Percentiles rank a stretch among this genome's conserved stretches.
Evolutionary conservation across 2,797 vertebrate genomes (phyloP).

Genomic region (Arnoldichthys spilopterus): DNA sequence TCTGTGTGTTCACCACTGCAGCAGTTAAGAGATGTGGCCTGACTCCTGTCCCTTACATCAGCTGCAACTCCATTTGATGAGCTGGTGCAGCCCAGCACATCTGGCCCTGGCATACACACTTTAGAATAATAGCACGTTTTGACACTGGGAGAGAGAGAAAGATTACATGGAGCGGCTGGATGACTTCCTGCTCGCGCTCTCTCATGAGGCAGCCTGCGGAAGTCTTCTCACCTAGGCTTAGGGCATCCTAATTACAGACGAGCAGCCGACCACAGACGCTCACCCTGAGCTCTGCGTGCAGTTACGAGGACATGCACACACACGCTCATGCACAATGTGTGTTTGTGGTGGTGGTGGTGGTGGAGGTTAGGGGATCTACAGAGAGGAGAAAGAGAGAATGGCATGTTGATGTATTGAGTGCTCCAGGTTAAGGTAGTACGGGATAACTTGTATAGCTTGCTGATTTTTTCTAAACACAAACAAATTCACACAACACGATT

Average conservation of each 20-base stretch:
- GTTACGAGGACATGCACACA: constrained; percentile 72
- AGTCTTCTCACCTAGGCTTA: constrained; percentile 76
- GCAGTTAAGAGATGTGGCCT: constrained; percentile 66
- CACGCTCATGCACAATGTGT: constrained; percentile 60
- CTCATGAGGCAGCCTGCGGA: constrained; percentile 66
- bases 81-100: constrained; percentile 74
- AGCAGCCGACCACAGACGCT: constrained; percentile 55
- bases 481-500: too few species aligned
- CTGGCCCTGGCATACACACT: constrained; percentile 76
- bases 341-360: constrained; percentile 3
- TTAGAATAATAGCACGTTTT: constrained; percentile 76
- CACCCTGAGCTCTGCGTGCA: constrained; percentile 21
- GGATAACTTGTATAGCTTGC: not conserved
- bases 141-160: constrained; percentile 55
- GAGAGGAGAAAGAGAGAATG: constrained; percentile 28
- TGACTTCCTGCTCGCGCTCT: constrained; percentile 73
- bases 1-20: not conserved
- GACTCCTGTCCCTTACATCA: constrained; percentile 63
- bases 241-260: constrained; percentile 78
- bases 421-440: not conserved
- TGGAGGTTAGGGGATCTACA: constrained; percentile 64
- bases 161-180: constrained; percentile 71
- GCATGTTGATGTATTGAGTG: too few species aligned
- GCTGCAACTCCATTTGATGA: constrained; percentile 71
- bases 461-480: not conserved